Percentiles rank a stretch among this genome's conserved stretches.
Conservation (phyloP, 1,140 invertebrate species). For the Glossosoma conforme region DNA sequence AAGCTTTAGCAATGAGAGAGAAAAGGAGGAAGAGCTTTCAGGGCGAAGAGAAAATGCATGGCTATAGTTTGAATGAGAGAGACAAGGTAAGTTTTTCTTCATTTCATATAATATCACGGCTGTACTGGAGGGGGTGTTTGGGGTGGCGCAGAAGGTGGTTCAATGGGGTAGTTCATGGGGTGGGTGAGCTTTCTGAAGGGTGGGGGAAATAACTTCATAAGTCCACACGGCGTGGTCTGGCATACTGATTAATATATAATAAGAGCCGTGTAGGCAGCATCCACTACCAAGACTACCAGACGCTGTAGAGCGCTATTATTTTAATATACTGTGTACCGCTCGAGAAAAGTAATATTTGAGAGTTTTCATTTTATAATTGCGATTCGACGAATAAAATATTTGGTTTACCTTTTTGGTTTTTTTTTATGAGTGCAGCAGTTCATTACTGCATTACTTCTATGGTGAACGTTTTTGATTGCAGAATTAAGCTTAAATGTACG, state of each 20-base stretch:
- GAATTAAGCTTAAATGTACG: too few relatives aligned
- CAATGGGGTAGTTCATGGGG: conserved; percentile 8
- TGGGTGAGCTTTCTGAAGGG: conserved; percentile 7
- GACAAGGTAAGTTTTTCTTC: conserved; percentile 32
- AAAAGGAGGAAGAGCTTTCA: too few relatives aligned
- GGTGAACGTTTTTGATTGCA: too few relatives aligned
- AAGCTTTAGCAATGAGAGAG: too few relatives aligned
- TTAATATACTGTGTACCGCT: conserved; percentile 19
- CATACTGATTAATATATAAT: conserved; percentile 34
- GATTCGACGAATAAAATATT: too few relatives aligned
- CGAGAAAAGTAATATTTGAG: too few relatives aligned
- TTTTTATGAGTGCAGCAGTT: too few relatives aligned
- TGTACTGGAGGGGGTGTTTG: not conserved
- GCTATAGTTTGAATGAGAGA: conserved; percentile 29
- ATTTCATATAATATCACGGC: conserved; percentile 32
- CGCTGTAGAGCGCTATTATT: conserved; percentile 6
- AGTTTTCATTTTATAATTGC: too few relatives aligned
- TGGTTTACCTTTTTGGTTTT: too few relatives aligned
- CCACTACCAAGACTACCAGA: conserved; percentile 5
- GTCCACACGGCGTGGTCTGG: conserved; percentile 29
- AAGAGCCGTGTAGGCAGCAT: conserved; percentile 24
- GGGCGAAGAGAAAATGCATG: conserved; percentile 18
- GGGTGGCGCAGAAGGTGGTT: not conserved
- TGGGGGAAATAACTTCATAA: conserved; percentile 31
- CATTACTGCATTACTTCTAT: too few relatives aligned